Evolutionary conservation across 2,797 vertebrate species (phyloP).

Genomic region (Alcedo quadribrachys): DNA sequence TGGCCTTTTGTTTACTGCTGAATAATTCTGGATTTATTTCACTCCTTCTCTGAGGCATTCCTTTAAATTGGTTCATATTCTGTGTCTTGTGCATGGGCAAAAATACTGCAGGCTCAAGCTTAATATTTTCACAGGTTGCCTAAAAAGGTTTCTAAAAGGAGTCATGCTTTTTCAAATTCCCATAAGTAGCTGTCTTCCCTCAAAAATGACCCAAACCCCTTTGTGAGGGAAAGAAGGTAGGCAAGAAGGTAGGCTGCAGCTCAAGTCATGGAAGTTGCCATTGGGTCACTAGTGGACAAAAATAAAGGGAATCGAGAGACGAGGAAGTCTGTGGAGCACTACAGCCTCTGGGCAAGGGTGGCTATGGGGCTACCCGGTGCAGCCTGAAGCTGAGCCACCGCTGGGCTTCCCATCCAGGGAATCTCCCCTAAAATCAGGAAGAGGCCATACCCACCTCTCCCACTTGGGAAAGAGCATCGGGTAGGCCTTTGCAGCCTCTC

Average conservation of each 20-base stretch:
- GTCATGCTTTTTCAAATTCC: neutral
- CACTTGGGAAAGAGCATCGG: fast-evolving
- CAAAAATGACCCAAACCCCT: neutral
- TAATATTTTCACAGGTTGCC: neutral
- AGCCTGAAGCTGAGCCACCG: no score
- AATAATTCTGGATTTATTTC: neutral
- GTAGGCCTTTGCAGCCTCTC: neutral
- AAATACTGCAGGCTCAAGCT: neutral
- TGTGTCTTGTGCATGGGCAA: neutral
- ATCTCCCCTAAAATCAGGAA: fast-evolving
- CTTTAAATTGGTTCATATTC: neutral
- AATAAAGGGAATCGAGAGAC: fast-evolving
- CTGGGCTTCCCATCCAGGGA: neutral
- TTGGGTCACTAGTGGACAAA: neutral
- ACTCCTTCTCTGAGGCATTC: neutral
- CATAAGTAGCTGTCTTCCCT: neutral
- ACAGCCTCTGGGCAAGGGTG: neutral
- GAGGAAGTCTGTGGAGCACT: neutral
- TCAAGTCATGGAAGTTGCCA: neutral
- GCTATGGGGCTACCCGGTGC: neutral
- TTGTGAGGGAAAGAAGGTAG: neutral
- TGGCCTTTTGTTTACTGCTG: neutral
- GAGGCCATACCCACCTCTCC: neutral
- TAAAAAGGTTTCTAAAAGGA: neutral
- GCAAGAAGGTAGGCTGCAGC: neutral